Base-by-base conservation (phyloP, 2,888 invertebrate species). In the Caenorhabditis sp. region DNA sequence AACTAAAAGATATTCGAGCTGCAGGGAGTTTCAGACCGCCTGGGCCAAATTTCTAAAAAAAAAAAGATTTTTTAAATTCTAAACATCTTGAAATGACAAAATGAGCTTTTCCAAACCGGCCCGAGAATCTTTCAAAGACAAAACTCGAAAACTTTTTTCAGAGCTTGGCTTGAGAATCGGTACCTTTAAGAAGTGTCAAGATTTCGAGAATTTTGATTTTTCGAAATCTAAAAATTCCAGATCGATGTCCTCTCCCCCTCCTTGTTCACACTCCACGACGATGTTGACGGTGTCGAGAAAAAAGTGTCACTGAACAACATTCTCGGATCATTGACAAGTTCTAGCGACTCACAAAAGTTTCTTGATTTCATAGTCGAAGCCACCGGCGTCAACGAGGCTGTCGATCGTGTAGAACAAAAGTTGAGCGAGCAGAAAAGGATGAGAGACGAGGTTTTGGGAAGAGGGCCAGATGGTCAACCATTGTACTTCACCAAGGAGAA, bases 401-500 rank as follows among this genome's bases (percentile, higher is more conserved):
- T 74, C 5, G 69, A 74, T 50, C 69, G 69, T 43, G 74, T 69
- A 1, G 74, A 36, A 70, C 76, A 43, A 19, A 67, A 80, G 21
- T n/a, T 58, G 50, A 58, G 55, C n/a, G 61, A 70, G 4, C 59
- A 43, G 12, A 31, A 53, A 27, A 36, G 43, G 26, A 24, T 19
- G 31, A 50, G 24, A 5, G 50, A 51, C 36, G 26, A 24, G 1
- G 60, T 10, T 12, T 65, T 58, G 58, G 31, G 58, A 23, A 51
- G 61, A 24, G 71, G 73, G 21, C 72, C 70, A 8, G 62, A 69
- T 58, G 78, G 76, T 1, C 69, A 78, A 58, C 75, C 69, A 27
- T 51, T 84, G 17, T 84, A 83, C 59, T 83, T 84, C 53, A 82
- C 82, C 0, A 83, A 83, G 55, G 67, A 83, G 58, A 85, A 84